These are phyloP conservation scores for Trachops cirrhosus DNA, from an alignment of 2,797 vertebrate genomes.

Conservation along the genomic window DNA sequence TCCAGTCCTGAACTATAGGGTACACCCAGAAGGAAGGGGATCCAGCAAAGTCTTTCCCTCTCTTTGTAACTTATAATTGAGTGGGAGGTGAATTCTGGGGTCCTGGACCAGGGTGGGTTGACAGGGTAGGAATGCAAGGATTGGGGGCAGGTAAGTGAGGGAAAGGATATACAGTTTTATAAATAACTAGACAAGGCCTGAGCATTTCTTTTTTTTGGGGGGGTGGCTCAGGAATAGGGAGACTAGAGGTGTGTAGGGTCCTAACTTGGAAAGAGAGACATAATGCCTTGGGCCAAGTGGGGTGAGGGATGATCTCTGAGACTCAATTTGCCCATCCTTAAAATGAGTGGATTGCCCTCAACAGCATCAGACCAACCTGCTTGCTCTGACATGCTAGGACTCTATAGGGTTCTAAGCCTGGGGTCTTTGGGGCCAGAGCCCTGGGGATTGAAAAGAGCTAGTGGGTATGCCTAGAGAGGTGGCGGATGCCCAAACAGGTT, in stretches of 20 bases:
- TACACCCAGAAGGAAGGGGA: background rate
- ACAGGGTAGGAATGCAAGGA: background rate
- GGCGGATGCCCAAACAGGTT: background rate
- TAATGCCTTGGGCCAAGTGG: background rate
- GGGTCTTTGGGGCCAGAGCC: background rate
- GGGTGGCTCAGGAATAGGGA: background rate
- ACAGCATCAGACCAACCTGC: background rate
- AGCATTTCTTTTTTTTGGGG: background rate
- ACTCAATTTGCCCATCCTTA: background rate
- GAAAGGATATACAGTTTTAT: conserved; percentile 46
- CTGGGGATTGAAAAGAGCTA: background rate
- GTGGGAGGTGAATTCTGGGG: background rate
- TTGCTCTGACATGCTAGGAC: background rate
- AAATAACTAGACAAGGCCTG: conserved; percentile 62
- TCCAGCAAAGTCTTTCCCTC: background rate
- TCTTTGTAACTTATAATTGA: background rate
- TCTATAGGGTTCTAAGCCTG: background rate
- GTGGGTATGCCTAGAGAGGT: background rate
- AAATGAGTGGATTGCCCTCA: background rate
- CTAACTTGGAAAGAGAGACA: background rate
- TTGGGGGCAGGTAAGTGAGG: background rate
- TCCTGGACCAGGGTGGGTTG: background rate
- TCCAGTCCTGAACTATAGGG: background rate
- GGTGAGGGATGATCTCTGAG: background rate
- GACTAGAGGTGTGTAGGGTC: background rate